Percentiles rank a stretch among this genome's conserved stretches.
Conservation (phyloP, 2,113 vertebrate genomes). For the Xiphophorus couchianus region DNA sequence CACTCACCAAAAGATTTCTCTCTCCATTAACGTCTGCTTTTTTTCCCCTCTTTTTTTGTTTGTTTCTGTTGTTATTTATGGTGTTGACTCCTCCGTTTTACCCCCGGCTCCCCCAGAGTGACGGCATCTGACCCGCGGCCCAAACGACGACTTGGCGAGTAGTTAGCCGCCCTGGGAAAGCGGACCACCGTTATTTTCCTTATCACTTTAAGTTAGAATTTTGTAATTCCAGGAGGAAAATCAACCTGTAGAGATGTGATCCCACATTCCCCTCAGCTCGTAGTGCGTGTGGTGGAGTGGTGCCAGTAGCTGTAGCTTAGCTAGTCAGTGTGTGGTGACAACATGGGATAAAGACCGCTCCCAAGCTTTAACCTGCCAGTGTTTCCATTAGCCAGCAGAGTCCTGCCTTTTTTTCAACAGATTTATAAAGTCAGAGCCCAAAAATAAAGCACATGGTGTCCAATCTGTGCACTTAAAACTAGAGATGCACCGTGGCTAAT, state of each 20-base stretch:
- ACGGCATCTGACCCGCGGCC: conserved; percentile 69
- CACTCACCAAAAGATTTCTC: not conserved
- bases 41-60: conserved; percentile 17
- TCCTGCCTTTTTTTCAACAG: not conserved
- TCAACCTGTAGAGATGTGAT: not conserved
- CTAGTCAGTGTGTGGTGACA: conserved; percentile 24
- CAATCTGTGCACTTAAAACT: not conserved
- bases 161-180: conserved; percentile 61
- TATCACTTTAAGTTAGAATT: not conserved
- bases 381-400: conserved; percentile 42
- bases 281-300: conserved; percentile 37
- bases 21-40: conserved; percentile 56
- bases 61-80: conserved; percentile 10
- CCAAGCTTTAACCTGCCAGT: conserved; percentile 15
- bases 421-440: not conserved
- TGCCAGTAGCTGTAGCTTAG: conserved; percentile 35
- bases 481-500: not conserved
- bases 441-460: not conserved
- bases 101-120: conserved; percentile 65
- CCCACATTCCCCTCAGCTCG: conserved; percentile 4
- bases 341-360: conserved; percentile 11
- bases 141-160: conserved; percentile 76
- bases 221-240: not conserved
- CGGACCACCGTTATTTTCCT: conserved; percentile 8
- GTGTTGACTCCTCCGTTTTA: conserved; percentile 26